These are phyloP conservation scores for Cancer borealis DNA, from an alignment of 2,888 invertebrate genomes.

Conservation along the genomic window DNA sequence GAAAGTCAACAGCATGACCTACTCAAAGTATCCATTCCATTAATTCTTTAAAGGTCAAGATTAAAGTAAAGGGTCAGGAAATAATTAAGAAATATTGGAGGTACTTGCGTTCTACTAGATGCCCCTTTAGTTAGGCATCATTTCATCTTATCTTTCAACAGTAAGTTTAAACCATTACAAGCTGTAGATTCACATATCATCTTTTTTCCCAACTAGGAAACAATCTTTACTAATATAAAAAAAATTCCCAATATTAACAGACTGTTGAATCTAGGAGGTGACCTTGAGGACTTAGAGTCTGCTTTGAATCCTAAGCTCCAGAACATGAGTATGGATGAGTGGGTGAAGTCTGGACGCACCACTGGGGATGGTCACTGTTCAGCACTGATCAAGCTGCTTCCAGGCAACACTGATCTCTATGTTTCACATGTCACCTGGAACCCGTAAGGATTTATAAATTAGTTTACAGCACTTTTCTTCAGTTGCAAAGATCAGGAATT, in stretches of 20 bases:
- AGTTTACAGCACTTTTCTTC: background rate
- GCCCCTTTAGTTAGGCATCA: too few species aligned
- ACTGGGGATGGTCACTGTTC: constrained; percentile 84
- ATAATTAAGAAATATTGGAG: too few species aligned
- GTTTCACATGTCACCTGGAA: constrained; percentile 91
- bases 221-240: background rate
- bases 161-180: background rate
- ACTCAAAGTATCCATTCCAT: too few species aligned
- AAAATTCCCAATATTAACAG: constrained; percentile 79
- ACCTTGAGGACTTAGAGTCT: constrained; percentile 86
- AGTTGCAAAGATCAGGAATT: background rate
- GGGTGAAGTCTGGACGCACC: constrained; percentile 76
- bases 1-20: too few species aligned
- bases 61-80: too few species aligned
- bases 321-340: constrained; percentile 56
- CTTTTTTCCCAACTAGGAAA: background rate
- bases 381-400: constrained; percentile 85
- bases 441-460: constrained; percentile 74
- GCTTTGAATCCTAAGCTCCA: constrained; percentile 77
- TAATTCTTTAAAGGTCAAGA: too few species aligned
- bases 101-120: too few species aligned
- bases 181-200: background rate
- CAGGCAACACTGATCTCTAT: constrained; percentile 84
- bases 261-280: constrained; percentile 88
- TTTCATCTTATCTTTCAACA: too few species aligned